phyloP scores from a whole-genome alignment of 1,140 invertebrate genomes.

The Heliconius nattereri region DNA sequence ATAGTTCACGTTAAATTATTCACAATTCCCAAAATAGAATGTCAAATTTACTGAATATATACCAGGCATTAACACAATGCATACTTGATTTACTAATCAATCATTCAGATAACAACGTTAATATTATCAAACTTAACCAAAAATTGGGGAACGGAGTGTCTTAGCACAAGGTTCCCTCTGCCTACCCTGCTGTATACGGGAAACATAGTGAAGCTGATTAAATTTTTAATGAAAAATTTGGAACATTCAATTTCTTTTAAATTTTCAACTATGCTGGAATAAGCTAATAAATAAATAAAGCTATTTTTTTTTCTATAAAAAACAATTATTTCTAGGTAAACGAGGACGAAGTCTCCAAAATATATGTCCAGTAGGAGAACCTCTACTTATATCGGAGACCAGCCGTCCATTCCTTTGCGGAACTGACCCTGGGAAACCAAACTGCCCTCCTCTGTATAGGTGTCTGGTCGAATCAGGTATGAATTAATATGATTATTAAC shows the following conservation, averaged over 20 bases:
- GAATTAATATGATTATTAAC: conserved; percentile 29
- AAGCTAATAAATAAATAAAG: no score
- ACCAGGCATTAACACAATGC: not conserved
- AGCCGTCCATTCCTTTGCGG: conserved; percentile 91
- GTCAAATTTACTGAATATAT: not conserved
- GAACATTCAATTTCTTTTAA: no score
- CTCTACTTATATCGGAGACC: conserved; percentile 89
- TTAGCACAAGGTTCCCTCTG: no score
- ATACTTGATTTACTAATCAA: conserved; percentile 5
- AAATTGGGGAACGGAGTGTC: not conserved
- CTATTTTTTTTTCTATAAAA: no score
- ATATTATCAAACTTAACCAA: not conserved
- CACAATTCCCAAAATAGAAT: conserved; percentile 1
- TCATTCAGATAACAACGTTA: not conserved
- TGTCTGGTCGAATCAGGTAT: conserved; percentile 88
- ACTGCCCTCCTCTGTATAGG: conserved; percentile 89
- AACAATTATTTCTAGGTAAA: conserved; percentile 84
- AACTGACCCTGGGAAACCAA: conserved; percentile 89
- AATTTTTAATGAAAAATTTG: no score
- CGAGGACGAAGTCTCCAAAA: conserved; percentile 87
- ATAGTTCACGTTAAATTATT: not conserved
- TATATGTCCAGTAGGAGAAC: conserved; percentile 89
- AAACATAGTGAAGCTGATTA: no score
- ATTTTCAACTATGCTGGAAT: no score
- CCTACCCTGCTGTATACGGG: no score